Evolutionary conservation across 2,113 vertebrate species (phyloP).

Genomic region (Machaerirhynchus nigripectus): DNA sequence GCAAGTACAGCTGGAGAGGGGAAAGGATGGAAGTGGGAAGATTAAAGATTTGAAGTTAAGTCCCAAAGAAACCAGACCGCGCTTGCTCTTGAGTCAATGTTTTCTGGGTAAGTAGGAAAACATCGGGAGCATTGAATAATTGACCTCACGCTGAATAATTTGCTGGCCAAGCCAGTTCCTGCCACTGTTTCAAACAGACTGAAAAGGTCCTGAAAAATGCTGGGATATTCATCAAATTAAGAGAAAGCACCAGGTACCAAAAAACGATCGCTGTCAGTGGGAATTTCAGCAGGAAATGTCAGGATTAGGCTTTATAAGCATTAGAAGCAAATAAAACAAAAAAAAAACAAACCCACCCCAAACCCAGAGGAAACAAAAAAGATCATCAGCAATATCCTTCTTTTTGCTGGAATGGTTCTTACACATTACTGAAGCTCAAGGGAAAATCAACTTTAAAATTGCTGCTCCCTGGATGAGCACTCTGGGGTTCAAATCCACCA

Average conservation of each 20-base stretch:
- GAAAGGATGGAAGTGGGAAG: not conserved
- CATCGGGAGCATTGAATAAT: not conserved
- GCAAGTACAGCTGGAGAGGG: not conserved
- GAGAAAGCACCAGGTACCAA: not conserved
- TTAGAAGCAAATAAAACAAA: not conserved
- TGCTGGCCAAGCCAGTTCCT: not conserved
- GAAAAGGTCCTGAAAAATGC: not conserved
- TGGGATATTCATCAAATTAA: not conserved
- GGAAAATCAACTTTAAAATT: not conserved
- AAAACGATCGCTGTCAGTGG: not conserved
- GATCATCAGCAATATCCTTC: not conserved
- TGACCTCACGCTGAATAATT: not conserved
- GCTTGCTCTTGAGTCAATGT: not conserved
- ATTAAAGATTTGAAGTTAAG: not conserved
- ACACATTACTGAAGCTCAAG: not conserved
- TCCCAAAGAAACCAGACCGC: not conserved
- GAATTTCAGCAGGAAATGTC: not conserved
- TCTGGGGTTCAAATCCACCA: not conserved
- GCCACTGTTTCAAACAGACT: not conserved
- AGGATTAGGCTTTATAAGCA: not conserved
- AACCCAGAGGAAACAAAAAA: not conserved
- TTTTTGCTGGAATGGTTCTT: not conserved
- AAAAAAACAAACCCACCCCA: not conserved
- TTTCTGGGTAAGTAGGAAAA: not conserved
- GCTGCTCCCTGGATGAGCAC: not conserved